Base-by-base conservation (phyloP, 2,797 vertebrate genomes). In the Microtus agrestis region DNA sequence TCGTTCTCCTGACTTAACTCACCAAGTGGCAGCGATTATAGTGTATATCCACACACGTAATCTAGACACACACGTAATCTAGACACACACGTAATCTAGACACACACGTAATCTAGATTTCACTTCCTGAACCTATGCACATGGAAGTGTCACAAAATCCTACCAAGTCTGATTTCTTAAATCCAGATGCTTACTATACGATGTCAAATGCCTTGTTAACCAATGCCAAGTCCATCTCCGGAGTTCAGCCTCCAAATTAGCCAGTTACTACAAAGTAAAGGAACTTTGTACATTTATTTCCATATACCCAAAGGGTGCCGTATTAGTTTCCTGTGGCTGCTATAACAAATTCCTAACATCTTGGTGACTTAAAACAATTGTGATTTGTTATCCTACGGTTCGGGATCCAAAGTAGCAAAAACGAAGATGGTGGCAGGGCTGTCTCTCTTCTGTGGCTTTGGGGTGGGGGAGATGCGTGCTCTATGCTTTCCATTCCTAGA, bases 391-490 rank as follows among this genome's bases (percentile, higher is more conserved):
- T 56, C 21, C 29, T 34, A 14, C 10, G 54, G 31, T 48, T 94
- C 17, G 34, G 91, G 43, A 4, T 59, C 15, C 59, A 59, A 51
- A 40, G 74, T 37, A 12, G 80, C 48, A 77, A 79, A 85, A 67
- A 56, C 37, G 13, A 56, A 91, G 71, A 25, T 1, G 1, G 13
- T 17, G 29, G 5, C 14, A 65, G 31, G 34, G 10, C 23, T 69
- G 34, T 71, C 43, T 31, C 3, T 43, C 86, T 59, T 87, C 84
- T 87, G 69, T 37, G 25, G 17, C 10, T 11, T 81, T 9, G 13
- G 48, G 2, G 12, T 1, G 12, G 46, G 23, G 81, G 46, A 0
- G 25, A 12, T 43, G 1, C 25, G 1, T 29, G 43, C 40, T 31
- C 56, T 87, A n/a, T 34, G 37, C 23, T 86, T 91, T 73, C 51